phyloP scores from a whole-genome alignment of 2,113 vertebrate species.

The Columba janthina region DNA sequence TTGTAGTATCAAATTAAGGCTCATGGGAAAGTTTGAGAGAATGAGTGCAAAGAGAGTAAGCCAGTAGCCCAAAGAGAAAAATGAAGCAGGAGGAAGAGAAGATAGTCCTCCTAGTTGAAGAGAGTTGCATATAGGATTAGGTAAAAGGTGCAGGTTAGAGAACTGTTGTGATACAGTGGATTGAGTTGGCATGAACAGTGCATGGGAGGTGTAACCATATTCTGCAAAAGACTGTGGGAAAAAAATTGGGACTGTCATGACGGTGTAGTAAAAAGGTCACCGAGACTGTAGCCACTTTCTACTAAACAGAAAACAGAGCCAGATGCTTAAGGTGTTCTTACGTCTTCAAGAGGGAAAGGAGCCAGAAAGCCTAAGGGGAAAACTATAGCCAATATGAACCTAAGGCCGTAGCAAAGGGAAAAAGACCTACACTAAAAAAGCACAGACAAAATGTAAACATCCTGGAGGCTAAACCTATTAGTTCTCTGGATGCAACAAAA shows the following conservation, averaged over 20 bases:
- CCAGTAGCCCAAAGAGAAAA: neutral
- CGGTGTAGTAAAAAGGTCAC: neutral
- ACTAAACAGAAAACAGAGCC: neutral
- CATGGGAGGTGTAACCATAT: neutral
- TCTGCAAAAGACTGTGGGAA: neutral
- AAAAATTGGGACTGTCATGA: neutral
- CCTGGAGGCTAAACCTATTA: neutral
- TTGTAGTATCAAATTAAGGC: slow-evolving; percentile 16
- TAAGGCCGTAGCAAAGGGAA: neutral
- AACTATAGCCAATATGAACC: neutral
- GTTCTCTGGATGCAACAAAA: neutral
- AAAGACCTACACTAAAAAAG: neutral
- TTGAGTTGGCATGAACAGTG: neutral
- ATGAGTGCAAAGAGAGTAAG: neutral
- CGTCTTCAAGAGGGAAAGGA: neutral
- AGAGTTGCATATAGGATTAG: neutral
- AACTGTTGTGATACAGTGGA: neutral
- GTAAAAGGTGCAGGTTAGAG: neutral
- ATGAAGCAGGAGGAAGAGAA: neutral
- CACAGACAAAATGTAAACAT: neutral
- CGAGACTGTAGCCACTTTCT: neutral
- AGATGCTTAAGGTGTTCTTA: neutral
- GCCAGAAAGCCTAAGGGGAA: neutral
- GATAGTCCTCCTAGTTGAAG: neutral
- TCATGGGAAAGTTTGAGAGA: slow-evolving; percentile 30